Evolutionary conservation across 2,113 vertebrate species (phyloP), one percentile per base, ranked within the genome.

Genomic region (Microcebus griseorufus): DNA sequence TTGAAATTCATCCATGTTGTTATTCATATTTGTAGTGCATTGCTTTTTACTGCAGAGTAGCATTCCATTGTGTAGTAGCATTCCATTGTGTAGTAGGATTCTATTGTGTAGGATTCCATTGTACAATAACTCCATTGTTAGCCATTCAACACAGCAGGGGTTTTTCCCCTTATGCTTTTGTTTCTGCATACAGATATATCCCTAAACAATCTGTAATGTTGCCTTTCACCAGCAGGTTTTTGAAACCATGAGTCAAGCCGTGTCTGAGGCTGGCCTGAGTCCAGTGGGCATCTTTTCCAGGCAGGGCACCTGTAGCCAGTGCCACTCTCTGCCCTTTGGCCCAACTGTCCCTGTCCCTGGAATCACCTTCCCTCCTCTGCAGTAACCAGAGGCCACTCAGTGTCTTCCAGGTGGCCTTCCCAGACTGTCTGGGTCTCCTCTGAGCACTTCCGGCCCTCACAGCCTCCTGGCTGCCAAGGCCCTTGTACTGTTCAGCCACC

Each of bases 211-310:
- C 12, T 18, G 18, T n/a, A 60, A 5, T 2, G 5, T 60, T 25
- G 11, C 70, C n/a, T 89, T 73, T 76, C 55, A 39, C 37, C 83
- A 76, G 58, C 8, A 12, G 20, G 20, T 64, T 88, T 90, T 81
- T 75, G n/a, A 93, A 92, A 95, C 45, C 16, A 45, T 55, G 70
- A 83, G 58, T 89, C 89, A 82, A 85, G 69, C 65, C 69, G 7
- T 96, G 69, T 65, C 65, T 92, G 70, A 91, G 39, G 34, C 34
- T 25, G 34, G 69, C 42, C 18, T 42, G 70, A 90, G 18, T 39
- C 58, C 72, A 67, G 7, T 5, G 67, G 73, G 20, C 32, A 62
- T 25, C 9, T 72, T 64, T 85, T 69, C 34, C 53, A 73, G 81
- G 9, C 48, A 72, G 16, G 27, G 5, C 20, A 32, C 16, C 55